phyloP scores from a whole-genome alignment of 2,797 vertebrate genomes.

The Gadopsis marmoratus region DNA sequence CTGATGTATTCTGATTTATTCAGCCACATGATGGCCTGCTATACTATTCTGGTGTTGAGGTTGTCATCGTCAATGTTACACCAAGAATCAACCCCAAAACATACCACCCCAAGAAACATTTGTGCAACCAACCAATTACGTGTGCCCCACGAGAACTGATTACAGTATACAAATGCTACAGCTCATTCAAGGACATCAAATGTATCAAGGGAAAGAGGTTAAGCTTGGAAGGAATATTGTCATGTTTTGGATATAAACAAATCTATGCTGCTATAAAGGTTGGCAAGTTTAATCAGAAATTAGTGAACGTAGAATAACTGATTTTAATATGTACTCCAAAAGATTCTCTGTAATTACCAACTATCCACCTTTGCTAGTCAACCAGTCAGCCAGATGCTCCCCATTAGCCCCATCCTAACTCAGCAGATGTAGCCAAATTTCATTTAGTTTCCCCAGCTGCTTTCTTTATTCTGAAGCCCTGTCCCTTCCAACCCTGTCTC shows the following conservation, averaged over 20 bases:
- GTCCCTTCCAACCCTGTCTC: not conserved
- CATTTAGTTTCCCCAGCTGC: conserved; percentile 40
- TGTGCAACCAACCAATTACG: too few species aligned
- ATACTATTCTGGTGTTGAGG: not conserved
- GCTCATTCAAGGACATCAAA: not conserved
- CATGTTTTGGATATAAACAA: not conserved
- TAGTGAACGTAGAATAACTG: not conserved
- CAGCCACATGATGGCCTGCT: not conserved
- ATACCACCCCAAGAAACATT: not conserved
- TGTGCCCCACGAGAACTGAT: not conserved
- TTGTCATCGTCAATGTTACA: not conserved
- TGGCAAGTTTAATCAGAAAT: not conserved
- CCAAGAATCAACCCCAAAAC: not conserved
- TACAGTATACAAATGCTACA: not conserved
- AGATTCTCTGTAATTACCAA: conserved; percentile 15
- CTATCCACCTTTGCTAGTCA: conserved; percentile 22
- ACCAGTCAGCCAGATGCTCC: conserved; percentile 31
- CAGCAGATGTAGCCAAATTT: conserved; percentile 33
- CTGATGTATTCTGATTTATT: not conserved
- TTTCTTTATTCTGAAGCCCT: conserved; percentile 32
- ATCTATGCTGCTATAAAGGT: not conserved
- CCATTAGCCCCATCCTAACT: conserved; percentile 29
- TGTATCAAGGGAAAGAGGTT: not conserved
- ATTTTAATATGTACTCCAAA: not conserved
- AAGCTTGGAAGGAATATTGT: not conserved